A percentile compares a stretch with the other conserved stretches of the same genome.
phyloP scores from a whole-genome alignment of 2,113 vertebrate genomes.

The Xiphophorus hellerii region DNA sequence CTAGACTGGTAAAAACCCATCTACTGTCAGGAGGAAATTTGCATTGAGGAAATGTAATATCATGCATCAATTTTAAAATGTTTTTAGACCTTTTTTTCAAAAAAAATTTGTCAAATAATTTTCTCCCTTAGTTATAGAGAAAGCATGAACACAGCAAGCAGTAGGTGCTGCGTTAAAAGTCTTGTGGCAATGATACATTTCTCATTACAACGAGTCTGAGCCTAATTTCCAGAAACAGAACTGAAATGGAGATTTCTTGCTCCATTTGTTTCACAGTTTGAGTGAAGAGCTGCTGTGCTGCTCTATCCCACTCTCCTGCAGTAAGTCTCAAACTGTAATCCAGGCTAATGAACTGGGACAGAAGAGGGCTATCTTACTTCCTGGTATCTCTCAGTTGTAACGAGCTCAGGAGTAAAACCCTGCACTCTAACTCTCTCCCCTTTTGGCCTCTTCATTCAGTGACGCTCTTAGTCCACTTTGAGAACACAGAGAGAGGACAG shows the following conservation, averaged over 20 bases:
- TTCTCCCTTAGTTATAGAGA: neutral
- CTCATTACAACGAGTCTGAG: neutral
- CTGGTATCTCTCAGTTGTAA: slow-evolving; percentile 56
- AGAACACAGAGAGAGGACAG: slow-evolving; percentile 6
- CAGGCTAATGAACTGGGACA: slow-evolving; percentile 53
- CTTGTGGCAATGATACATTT: neutral
- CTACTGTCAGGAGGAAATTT: no score
- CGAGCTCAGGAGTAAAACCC: slow-evolving; percentile 51
- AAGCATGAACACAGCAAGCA: no score
- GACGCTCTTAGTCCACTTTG: slow-evolving; percentile 9
- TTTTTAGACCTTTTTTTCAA: neutral
- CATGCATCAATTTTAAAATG: neutral
- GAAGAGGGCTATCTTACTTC: slow-evolving; percentile 50
- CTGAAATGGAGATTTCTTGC: neutral
- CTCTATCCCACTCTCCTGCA: neutral
- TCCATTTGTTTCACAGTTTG: neutral
- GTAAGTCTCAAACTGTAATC: slow-evolving; percentile 53
- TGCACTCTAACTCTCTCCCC: slow-evolving; percentile 6
- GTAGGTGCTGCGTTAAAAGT: neutral
- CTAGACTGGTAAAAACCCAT: no score
- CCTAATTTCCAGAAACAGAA: neutral
- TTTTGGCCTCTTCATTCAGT: slow-evolving; percentile 6
- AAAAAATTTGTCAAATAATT: neutral
- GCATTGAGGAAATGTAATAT: neutral
- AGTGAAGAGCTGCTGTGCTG: neutral